Percentiles rank a stretch among this genome's conserved stretches.
Conservation (phyloP, 2,888 invertebrate species). For the Microchrysa polita region DNA sequence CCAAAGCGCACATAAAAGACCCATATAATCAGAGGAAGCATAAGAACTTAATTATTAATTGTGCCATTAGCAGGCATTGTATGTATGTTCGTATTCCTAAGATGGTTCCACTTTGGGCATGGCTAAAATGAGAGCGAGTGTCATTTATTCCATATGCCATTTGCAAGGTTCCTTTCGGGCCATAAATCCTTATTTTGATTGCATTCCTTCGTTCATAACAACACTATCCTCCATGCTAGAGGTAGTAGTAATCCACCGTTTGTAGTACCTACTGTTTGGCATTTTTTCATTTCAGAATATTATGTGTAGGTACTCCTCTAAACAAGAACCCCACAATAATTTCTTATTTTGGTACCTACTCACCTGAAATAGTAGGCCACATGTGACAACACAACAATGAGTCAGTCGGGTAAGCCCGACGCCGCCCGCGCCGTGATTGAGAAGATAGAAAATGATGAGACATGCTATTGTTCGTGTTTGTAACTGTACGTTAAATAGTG, state of each 20-base stretch:
- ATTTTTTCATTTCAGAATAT: slow-evolving; percentile 20
- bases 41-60: slow-evolving; percentile 50
- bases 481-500: no score
- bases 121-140: slow-evolving; percentile 23
- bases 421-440: no score
- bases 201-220: slow-evolving; percentile 37
- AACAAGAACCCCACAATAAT: slow-evolving; percentile 26
- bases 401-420: no score
- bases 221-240: neutral
- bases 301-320: neutral
- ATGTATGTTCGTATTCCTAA: slow-evolving; percentile 48
- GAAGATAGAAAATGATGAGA: no score
- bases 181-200: slow-evolving; percentile 49
- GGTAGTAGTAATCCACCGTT: neutral
- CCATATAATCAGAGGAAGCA: slow-evolving; percentile 47
- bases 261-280: neutral
- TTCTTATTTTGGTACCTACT: slow-evolving; percentile 18
- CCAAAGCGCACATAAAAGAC: slow-evolving; percentile 41
- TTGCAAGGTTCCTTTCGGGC: slow-evolving; percentile 43
- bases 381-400: slow-evolving; percentile 11
- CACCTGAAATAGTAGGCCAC: slow-evolving; percentile 39
- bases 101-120: slow-evolving; percentile 42
- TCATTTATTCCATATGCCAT: slow-evolving; percentile 49
- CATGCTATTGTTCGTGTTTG: no score
- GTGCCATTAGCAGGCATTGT: slow-evolving; percentile 49